Evolutionary conservation across 2,797 vertebrate genomes (phyloP).

Genomic region (Sitta carolinensis): DNA sequence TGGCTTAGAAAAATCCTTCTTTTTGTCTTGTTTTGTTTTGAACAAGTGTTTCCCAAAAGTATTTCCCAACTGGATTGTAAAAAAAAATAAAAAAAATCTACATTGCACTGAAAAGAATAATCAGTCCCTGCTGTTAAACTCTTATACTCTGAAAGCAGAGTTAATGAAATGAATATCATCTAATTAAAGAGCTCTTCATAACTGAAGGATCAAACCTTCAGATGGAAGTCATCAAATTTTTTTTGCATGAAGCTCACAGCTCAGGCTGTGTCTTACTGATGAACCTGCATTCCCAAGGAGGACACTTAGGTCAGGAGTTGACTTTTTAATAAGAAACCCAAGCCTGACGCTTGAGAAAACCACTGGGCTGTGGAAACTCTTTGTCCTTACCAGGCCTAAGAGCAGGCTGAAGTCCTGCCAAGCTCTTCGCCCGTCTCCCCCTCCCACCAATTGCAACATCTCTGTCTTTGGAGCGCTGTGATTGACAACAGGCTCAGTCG

Average conservation of each 20-base stretch:
- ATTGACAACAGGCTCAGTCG: not conserved
- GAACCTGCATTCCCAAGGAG: slow-evolving; percentile 29
- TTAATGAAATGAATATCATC: slow-evolving; percentile 46
- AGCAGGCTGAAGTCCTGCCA: not conserved
- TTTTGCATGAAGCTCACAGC: not conserved
- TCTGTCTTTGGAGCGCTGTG: not conserved
- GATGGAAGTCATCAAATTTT: slow-evolving; percentile 14
- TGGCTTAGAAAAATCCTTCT: slow-evolving; percentile 49
- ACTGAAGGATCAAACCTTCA: slow-evolving; percentile 9
- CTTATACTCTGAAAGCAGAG: slow-evolving; percentile 41
- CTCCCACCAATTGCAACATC: not conserved
- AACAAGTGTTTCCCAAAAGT: slow-evolving; percentile 77
- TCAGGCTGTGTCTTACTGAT: not conserved
- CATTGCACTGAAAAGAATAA: slow-evolving; percentile 49
- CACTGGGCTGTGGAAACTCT: not conserved
- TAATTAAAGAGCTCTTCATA: slow-evolving; percentile 47
- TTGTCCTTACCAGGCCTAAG: not conserved
- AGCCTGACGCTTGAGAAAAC: not conserved
- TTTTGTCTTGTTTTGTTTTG: slow-evolving; percentile 68
- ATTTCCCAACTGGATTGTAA: slow-evolving; percentile 65
- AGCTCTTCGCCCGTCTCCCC: not conserved
- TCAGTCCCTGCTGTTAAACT: slow-evolving; percentile 36
- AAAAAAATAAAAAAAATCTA: not conserved
- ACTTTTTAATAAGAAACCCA: not conserved
- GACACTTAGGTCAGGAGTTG: not conserved